Evolutionary conservation across 92 coral and sea anemone species (phyloP), one percentile per base, ranked within the genome.

Genomic region (Pocillopora grandis): DNA sequence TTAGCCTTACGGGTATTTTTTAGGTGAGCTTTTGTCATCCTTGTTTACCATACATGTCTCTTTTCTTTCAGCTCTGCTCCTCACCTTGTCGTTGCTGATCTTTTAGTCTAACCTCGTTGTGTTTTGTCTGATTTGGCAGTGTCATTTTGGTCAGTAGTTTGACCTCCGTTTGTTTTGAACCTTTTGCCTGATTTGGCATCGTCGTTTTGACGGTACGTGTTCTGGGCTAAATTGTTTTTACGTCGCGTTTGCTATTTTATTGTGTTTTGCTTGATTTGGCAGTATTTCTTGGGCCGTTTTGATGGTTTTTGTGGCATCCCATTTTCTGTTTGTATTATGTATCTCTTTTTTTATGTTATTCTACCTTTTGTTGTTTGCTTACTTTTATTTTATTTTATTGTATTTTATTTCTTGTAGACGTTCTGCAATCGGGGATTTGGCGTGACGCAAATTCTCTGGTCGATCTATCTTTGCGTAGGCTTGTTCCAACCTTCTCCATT

Each of bases 1-100:
- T 35, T 87, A 59, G 88, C 90, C 68, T 79, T 90, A 79, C 57
- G 78, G 76, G 10, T 80, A 23, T 15, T 80, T 87, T 87, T 87
- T 85, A 76, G 67, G 80, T 42, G 49, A 31, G 37, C 27, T 23
- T 23, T 23, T 23, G 27, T 23, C 27, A 23, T 23, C 27, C 27
- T 23, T 23, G 27, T 23, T 23, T 23, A 23, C 27, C 27, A 23
- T 23, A 23, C 27, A 23, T 23, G 27, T 23, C 27, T 23, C 27
- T 23, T 23, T 23, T 23, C 27, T 23, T 23, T 23, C 27, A 23
- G 27, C 27, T 23, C 27, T 23, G 27, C 27, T 23, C 27, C 27
- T 23, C 27, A 23, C 27, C 27, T 23, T 23, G 27, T 23, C 27
- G 27, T 23, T 23, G 72, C 72, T 77, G 23, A 77, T 77, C 59